These are phyloP conservation scores for Acanthisitta chloris DNA, from an alignment of 2,113 vertebrate species.

Conservation along the genomic window DNA sequence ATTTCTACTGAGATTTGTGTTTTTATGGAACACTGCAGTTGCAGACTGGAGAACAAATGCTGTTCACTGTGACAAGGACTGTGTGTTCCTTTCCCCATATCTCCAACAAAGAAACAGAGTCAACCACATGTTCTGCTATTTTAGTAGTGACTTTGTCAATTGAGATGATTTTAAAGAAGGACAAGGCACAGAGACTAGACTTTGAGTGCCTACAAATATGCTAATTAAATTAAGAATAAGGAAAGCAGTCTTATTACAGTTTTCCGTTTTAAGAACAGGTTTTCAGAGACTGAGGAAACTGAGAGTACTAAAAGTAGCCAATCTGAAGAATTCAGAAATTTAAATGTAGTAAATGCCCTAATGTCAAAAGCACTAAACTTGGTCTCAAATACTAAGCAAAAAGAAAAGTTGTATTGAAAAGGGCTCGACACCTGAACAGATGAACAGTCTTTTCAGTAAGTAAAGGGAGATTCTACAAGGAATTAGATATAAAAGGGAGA, in stretches of 20 bases:
- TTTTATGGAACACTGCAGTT: background rate
- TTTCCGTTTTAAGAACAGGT: background rate
- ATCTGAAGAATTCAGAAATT: background rate
- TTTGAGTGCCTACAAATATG: background rate
- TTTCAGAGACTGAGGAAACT: background rate
- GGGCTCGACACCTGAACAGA: background rate
- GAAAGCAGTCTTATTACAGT: background rate
- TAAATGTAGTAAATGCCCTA: background rate
- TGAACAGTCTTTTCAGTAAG: background rate
- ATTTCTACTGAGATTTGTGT: background rate
- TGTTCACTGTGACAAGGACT: background rate
- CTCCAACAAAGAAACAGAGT: background rate
- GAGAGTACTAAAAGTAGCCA: background rate
- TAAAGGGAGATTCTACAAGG: background rate
- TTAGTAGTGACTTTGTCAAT: background rate
- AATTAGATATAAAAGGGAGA: background rate
- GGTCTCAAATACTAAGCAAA: background rate
- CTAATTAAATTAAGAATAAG: background rate
- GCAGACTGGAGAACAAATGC: background rate
- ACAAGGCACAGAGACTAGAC: background rate
- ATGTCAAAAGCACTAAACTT: background rate
- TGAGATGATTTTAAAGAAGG: background rate
- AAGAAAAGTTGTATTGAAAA: background rate
- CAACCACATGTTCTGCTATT: background rate
- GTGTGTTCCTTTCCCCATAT: background rate